Evolutionary conservation across 2,888 invertebrate species (phyloP).

Genomic region (Didymodactylos carnosus): DNA sequence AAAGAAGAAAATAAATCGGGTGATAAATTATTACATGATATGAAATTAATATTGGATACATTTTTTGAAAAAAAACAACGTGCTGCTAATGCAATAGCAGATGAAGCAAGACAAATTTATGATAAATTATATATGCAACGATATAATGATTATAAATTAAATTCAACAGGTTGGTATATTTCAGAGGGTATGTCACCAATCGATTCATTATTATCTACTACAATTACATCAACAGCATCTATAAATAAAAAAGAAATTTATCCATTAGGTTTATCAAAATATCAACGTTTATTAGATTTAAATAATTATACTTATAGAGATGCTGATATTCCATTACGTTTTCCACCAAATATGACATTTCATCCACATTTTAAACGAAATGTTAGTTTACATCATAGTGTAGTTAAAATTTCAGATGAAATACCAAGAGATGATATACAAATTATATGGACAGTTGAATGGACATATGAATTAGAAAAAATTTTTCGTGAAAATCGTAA

Average conservation of each 20-base stretch:
- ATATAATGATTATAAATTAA: slow-evolving; percentile 16
- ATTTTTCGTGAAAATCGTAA: slow-evolving; percentile 27
- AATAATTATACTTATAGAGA: slow-evolving; percentile 22
- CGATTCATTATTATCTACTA: too few species aligned
- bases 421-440: slow-evolving; percentile 28
- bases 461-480: slow-evolving; percentile 28
- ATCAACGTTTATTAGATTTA: neutral
- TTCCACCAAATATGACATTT: slow-evolving; percentile 17
- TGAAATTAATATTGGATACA: slow-evolving; percentile 25
- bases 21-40: slow-evolving; percentile 24
- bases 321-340: slow-evolving; percentile 27
- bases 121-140: neutral
- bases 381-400: slow-evolving; percentile 27
- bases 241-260: too few species aligned
- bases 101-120: neutral
- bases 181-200: too few species aligned
- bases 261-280: neutral
- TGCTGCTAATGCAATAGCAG: slow-evolving; percentile 25
- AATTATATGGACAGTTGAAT: slow-evolving; percentile 28
- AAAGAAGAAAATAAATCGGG: slow-evolving; percentile 30
- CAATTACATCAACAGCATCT: too few species aligned
- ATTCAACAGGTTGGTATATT: slow-evolving; percentile 16
- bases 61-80: slow-evolving; percentile 29
- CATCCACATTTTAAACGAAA: slow-evolving; percentile 29
- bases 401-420: slow-evolving; percentile 35